Percentiles rank a stretch among this genome's conserved stretches.
These are phyloP conservation scores for Plutella xylostella DNA, from an alignment of 2,888 invertebrate genomes.

Conservation along the genomic window DNA sequence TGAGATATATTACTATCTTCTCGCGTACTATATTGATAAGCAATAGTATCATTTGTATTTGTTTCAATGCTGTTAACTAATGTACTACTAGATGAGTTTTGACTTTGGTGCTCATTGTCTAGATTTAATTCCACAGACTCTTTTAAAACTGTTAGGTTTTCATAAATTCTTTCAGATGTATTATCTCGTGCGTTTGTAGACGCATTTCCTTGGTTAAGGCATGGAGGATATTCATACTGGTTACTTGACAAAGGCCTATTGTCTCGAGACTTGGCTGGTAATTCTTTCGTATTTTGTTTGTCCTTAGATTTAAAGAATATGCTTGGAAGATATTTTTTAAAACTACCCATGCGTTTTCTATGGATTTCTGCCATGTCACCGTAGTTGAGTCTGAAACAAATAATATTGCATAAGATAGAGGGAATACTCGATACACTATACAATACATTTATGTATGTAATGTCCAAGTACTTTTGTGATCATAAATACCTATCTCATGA, in stretches of 20 bases:
- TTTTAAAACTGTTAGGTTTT: conserved; percentile 38
- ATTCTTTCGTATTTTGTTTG: conserved; percentile 32
- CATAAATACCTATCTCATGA: no score
- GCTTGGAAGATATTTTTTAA: conserved; percentile 49
- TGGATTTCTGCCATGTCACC: conserved; percentile 41
- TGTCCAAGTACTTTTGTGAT: no score
- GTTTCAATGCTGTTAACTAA: conserved; percentile 54
- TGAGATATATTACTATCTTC: neutral
- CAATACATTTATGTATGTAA: no score
- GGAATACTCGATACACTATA: no score
- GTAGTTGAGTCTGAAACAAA: conserved; percentile 22
- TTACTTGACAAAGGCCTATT: conserved; percentile 27
- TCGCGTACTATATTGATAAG: conserved; percentile 15
- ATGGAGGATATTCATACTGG: conserved; percentile 46
- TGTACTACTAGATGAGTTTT: conserved; percentile 52
- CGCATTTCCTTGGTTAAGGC: conserved; percentile 1
- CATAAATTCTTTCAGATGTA: conserved; percentile 44
- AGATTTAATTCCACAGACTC: conserved; percentile 27
- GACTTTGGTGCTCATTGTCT: conserved; percentile 31
- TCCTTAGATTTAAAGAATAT: conserved; percentile 50
- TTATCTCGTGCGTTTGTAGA: conserved; percentile 28
- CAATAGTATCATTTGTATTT: conserved; percentile 24
- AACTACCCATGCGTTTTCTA: conserved; percentile 48
- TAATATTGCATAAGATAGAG: conserved; percentile 1
- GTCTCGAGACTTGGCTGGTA: conserved; percentile 13